Evolutionary conservation across 2,797 vertebrate genomes (phyloP).

Genomic region (Zenarchopterus dispar): DNA sequence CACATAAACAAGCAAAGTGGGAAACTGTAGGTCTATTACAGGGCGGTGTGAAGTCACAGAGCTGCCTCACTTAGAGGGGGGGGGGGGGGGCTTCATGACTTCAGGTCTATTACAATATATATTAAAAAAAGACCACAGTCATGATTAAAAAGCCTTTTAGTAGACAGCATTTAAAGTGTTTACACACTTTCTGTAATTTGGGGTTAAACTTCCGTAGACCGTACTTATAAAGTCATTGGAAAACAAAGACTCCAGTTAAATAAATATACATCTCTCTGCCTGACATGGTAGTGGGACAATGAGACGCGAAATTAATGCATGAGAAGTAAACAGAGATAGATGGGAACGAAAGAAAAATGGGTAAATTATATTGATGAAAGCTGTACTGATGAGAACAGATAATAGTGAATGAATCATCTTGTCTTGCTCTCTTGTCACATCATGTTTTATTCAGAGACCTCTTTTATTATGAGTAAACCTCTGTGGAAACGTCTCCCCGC

Average conservation of each 20-base stretch:
- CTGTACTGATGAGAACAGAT: conserved; percentile 19
- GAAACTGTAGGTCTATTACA: conserved; percentile 23
- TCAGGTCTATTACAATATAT: conserved; percentile 35
- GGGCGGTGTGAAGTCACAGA: conserved; percentile 43
- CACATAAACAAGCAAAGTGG: conserved; percentile 52
- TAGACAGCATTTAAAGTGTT: conserved; percentile 54
- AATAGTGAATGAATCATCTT: conserved; percentile 22
- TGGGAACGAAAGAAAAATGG: conserved; percentile 19
- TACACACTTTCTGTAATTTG: conserved; percentile 54
- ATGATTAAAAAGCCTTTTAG: conserved; percentile 68
- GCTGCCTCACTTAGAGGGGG: conserved; percentile 26
- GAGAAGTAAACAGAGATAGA: conserved; percentile 31
- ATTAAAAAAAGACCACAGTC: conserved; percentile 63
- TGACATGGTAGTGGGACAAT: conserved; percentile 38
- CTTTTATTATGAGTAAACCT: conserved; percentile 40
- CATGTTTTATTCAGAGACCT: conserved; percentile 50
- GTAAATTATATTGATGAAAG: conserved; percentile 39
- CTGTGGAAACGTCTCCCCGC: conserved; percentile 45
- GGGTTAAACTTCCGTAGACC: conserved; percentile 53
- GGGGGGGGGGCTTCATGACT: conserved; percentile 26
- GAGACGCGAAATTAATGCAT: conserved; percentile 48
- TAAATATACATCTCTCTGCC: conserved; percentile 56
- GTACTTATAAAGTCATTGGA: conserved; percentile 51
- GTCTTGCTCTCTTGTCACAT: conserved; percentile 40
- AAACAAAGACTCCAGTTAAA: conserved; percentile 57